Evolutionary conservation across 2,797 vertebrate species (phyloP).

Genomic region (Acipenser oxyrinchus): DNA sequence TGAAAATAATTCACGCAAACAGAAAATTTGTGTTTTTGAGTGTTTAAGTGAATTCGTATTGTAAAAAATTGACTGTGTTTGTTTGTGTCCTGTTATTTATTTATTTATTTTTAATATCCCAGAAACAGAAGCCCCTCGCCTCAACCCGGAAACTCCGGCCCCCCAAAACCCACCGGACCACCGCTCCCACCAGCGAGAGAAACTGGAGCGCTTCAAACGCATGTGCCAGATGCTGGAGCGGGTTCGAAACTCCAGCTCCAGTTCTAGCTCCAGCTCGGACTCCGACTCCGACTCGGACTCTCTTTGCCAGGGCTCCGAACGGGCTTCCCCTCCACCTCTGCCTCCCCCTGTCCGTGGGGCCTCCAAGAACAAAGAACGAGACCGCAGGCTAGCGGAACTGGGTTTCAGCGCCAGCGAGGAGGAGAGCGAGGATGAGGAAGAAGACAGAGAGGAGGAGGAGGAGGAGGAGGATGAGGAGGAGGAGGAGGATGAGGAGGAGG

Average conservation of each 20-base stretch:
- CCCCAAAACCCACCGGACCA: constrained; percentile 51
- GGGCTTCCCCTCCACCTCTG: constrained; percentile 40
- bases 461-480: constrained; percentile 32
- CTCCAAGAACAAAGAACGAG: constrained; percentile 36
- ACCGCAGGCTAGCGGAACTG: constrained; percentile 54
- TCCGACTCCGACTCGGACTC: constrained; percentile 69
- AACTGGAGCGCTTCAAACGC: constrained; percentile 80
- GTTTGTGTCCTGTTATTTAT: background rate
- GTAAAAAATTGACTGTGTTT: background rate
- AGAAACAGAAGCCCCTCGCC: constrained; percentile 72
- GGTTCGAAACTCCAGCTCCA: constrained; percentile 64
- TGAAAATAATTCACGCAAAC: background rate
- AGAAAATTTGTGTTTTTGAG: background rate
- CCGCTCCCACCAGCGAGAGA: constrained; percentile 78
- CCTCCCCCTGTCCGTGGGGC: constrained; percentile 14
- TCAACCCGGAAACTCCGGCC: constrained; percentile 50
- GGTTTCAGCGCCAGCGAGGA: constrained; percentile 74
- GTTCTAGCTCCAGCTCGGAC: constrained; percentile 73
- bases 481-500: constrained; percentile 35
- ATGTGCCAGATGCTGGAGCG: constrained; percentile 85
- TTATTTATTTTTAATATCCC: constrained; percentile 10
- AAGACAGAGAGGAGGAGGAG: constrained; percentile 30
- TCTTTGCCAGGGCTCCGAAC: constrained; percentile 48
- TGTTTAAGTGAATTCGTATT: background rate
- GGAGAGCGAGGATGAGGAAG: constrained; percentile 50